Conservation (phyloP, 2,888 invertebrate genomes). For the Lithophane leautieri region DNA sequence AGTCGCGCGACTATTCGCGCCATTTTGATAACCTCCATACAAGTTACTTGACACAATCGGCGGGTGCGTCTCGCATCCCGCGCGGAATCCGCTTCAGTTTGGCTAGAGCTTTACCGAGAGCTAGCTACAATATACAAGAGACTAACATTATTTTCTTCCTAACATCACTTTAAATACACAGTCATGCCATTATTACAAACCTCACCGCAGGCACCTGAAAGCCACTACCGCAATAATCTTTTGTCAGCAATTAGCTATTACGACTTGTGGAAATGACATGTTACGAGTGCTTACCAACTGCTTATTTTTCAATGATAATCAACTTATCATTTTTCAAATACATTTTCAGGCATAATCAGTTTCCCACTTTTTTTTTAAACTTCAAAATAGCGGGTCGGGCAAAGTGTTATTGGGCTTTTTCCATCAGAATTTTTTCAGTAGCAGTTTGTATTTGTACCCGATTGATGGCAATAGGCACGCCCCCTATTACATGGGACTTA, state of each 20-base stretch:
- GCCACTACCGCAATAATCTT: constrained; percentile 35
- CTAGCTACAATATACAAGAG: not conserved
- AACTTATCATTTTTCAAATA: not conserved
- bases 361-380: too few species aligned
- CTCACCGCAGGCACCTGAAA: constrained; percentile 15
- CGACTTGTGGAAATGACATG: constrained; percentile 15
- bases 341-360: too few species aligned
- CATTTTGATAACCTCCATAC: not conserved
- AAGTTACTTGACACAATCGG: not conserved
- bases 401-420: too few species aligned
- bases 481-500: too few species aligned
- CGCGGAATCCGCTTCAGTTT: too few species aligned
- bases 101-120: not conserved
- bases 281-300: not conserved
- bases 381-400: too few species aligned
- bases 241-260: constrained; percentile 28
- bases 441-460: too few species aligned
- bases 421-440: too few species aligned
- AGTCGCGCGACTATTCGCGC: not conserved
- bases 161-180: constrained; percentile 7
- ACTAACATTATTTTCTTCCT: constrained; percentile 10
- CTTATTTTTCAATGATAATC: not conserved
- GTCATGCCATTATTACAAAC: not conserved
- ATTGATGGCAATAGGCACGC: too few species aligned
- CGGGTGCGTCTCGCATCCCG: not conserved